Percentiles rank a stretch among this genome's conserved stretches.
These are phyloP conservation scores for Monomorium pharaonis DNA, from an alignment of 1,140 invertebrate species.

Conservation along the genomic window DNA sequence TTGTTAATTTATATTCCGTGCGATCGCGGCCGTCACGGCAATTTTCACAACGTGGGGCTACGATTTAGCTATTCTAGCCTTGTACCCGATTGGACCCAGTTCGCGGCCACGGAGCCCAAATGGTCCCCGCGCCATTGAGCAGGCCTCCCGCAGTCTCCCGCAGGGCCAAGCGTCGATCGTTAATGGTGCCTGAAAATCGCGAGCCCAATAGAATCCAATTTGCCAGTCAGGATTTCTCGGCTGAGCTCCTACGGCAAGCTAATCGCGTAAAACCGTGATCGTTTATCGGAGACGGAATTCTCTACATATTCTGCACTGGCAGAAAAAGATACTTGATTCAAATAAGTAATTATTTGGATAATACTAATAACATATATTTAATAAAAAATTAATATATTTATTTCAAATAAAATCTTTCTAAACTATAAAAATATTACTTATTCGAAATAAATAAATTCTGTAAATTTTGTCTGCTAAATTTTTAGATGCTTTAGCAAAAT, in stretches of 20 bases:
- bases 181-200: conserved; percentile 34
- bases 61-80: conserved; percentile 71
- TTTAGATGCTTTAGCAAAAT: too few relatives aligned
- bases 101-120: conserved; percentile 57
- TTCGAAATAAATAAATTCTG: too few relatives aligned
- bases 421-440: too few relatives aligned
- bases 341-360: too few relatives aligned
- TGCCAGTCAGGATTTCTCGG: conserved; percentile 15
- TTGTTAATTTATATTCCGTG: conserved; percentile 60
- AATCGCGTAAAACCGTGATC: background rate
- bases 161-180: background rate
- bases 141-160: conserved; percentile 6
- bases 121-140: conserved; percentile 29
- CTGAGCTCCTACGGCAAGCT: background rate
- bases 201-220: conserved; percentile 13
- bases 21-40: conserved; percentile 41
- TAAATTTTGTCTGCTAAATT: too few relatives aligned
- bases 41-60: conserved; percentile 65
- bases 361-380: too few relatives aligned
- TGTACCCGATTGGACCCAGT: conserved; percentile 66
- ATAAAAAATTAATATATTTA: too few relatives aligned
- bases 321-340: too few relatives aligned
- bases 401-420: too few relatives aligned
- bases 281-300: background rate
- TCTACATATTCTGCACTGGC: background rate